phyloP scores from a whole-genome alignment of 2,797 vertebrate genomes.

The Sebastes melanostomus region DNA sequence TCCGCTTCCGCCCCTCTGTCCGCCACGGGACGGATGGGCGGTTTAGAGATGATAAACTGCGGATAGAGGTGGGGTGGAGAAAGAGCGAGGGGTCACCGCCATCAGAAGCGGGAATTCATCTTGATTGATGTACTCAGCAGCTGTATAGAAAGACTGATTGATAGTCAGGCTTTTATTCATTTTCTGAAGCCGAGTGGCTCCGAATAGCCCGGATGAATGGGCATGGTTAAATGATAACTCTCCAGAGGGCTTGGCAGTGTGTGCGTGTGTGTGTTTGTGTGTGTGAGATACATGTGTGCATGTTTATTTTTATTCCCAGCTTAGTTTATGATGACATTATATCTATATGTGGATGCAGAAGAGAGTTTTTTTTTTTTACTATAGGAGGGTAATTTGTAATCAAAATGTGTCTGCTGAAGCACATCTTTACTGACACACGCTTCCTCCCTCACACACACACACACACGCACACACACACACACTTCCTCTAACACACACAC shows the following conservation, averaged over 20 bases:
- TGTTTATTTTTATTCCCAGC: constrained; percentile 16
- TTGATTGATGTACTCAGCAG: constrained; percentile 41
- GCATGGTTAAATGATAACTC: constrained; percentile 32
- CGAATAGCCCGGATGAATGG: constrained; percentile 36
- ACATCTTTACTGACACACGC: constrained; percentile 7
- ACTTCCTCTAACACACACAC: not conserved
- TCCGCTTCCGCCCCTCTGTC: constrained; percentile 15
- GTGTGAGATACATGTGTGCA: constrained; percentile 5
- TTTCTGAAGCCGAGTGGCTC: constrained; percentile 41
- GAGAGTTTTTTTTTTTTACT: constrained; percentile 8
- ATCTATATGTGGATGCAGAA: constrained; percentile 26
- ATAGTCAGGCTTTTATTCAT: constrained; percentile 42
- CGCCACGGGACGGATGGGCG: constrained; percentile 22
- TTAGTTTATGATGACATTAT: constrained; percentile 31
- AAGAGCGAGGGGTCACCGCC: constrained; percentile 22
- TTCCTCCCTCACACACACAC: not conserved
- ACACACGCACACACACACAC: not conserved
- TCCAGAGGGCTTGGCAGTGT: constrained; percentile 23
- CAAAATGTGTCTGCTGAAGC: constrained; percentile 27
- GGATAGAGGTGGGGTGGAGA: constrained; percentile 32
- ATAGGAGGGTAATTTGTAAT: constrained; percentile 41
- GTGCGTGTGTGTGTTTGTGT: not conserved
- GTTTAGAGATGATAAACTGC: constrained; percentile 40
- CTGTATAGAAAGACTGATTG: constrained; percentile 56
- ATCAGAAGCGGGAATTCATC: constrained; percentile 41